A percentile compares a stretch with the other conserved stretches of the same genome.
Conservation (phyloP, 2,113 vertebrate genomes). For the Protobothrops mucrosquamatus region DNA sequence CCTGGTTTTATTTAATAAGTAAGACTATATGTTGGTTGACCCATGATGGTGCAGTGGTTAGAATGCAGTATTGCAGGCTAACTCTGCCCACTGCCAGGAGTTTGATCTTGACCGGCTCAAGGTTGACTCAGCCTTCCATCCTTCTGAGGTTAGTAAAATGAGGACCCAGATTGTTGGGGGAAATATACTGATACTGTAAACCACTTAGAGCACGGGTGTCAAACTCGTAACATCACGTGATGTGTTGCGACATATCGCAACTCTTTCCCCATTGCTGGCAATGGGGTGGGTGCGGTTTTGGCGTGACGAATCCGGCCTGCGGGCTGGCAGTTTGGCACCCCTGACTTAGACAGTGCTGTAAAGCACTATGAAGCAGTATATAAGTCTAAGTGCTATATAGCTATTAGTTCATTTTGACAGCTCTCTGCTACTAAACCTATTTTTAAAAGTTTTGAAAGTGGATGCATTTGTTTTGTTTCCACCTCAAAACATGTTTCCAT, state of each 20-base stretch:
- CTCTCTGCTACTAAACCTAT: neutral
- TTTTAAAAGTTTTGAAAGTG: neutral
- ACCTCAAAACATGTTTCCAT: neutral
- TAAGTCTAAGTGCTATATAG: neutral
- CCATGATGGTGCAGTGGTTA: neutral
- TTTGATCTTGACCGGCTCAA: neutral
- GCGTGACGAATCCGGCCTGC: too few relatives aligned
- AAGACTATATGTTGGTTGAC: neutral
- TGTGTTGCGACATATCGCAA: too few relatives aligned
- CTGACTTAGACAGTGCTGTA: neutral
- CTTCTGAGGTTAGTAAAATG: neutral
- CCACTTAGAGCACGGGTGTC: neutral
- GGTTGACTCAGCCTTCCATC: neutral
- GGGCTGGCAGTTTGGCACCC: too few relatives aligned
- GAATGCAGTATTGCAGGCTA: neutral
- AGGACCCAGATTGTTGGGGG: neutral
- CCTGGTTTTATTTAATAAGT: neutral
- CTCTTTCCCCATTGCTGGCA: too few relatives aligned
- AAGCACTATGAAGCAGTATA: neutral
- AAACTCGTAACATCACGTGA: too few relatives aligned
- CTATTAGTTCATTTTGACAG: neutral
- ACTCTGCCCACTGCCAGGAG: neutral
- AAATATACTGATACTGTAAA: neutral
- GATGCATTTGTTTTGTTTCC: neutral
- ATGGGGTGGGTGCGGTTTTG: too few relatives aligned